phyloP scores from a whole-genome alignment of 2,797 vertebrate genomes.

The Melanotaenia nigrans region DNA sequence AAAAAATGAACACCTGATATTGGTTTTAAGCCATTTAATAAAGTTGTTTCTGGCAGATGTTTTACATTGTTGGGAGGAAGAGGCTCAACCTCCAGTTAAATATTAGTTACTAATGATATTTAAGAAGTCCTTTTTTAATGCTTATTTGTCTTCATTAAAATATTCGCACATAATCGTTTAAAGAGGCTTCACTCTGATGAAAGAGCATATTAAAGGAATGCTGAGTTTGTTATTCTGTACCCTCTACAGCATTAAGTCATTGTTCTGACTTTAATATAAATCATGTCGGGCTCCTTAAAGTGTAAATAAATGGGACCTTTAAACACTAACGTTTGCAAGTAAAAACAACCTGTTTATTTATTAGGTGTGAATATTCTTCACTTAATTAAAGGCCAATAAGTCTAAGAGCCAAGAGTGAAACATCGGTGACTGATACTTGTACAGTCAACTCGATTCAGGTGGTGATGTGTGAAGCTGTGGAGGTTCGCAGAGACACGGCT shows the following conservation, averaged over 20 bases:
- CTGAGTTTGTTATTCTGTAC: background rate
- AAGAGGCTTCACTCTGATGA: background rate
- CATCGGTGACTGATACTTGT: background rate
- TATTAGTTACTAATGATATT: background rate
- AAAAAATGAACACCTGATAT: background rate
- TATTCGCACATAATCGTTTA: background rate
- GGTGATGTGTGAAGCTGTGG: background rate
- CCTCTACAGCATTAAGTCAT: background rate
- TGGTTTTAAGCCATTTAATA: background rate
- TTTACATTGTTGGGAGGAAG: background rate
- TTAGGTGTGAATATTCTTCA: background rate
- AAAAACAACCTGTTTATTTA: background rate
- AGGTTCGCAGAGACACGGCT: conserved; percentile 7
- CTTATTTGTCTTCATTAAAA: background rate
- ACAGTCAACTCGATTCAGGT: conserved; percentile 3
- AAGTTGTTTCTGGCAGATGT: background rate
- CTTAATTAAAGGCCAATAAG: background rate
- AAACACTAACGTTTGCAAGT: background rate
- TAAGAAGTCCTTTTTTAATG: background rate
- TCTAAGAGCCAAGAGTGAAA: background rate
- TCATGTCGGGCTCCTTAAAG: background rate
- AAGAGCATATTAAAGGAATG: background rate
- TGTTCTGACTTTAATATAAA: background rate
- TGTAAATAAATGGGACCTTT: background rate
- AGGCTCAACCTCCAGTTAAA: background rate